phyloP scores from a whole-genome alignment of 2,797 vertebrate species.

The Pipistrellus pipistrellus region DNA sequence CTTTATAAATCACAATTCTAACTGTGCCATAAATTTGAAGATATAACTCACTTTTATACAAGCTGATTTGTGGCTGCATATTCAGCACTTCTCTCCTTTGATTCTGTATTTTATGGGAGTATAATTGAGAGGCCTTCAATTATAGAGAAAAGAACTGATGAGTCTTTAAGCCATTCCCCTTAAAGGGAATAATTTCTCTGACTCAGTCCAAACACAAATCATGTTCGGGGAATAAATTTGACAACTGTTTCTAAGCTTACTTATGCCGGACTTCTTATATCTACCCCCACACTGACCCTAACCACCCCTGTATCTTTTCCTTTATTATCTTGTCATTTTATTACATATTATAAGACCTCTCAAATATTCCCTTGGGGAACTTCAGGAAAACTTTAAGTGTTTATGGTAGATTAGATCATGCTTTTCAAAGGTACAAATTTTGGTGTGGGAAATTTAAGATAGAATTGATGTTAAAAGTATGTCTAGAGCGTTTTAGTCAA shows the following conservation, averaged over 20 bases:
- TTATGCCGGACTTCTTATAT: background rate
- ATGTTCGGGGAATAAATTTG: background rate
- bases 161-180: slow-evolving; percentile 25
- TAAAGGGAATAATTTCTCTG: background rate
- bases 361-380: slow-evolving; percentile 33
- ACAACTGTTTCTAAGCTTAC: background rate
- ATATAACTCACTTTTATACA: slow-evolving; percentile 29
- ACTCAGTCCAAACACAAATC: slow-evolving; percentile 66
- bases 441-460: slow-evolving; percentile 60
- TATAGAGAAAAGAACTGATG: slow-evolving; percentile 60
- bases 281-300: background rate
- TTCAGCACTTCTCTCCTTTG: slow-evolving; percentile 15
- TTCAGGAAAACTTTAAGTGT: slow-evolving; percentile 72
- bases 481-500: background rate
- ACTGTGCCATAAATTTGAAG: background rate
- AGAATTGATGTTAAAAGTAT: slow-evolving; percentile 58
- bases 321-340: slow-evolving; percentile 49
- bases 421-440: slow-evolving; percentile 69
- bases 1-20: background rate
- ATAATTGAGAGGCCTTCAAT: slow-evolving; percentile 37
- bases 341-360: slow-evolving; percentile 52
- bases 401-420: slow-evolving; percentile 78
- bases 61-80: background rate
- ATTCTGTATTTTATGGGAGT: background rate
- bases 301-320: background rate